Base-by-base conservation (phyloP, 2,797 vertebrate genomes). In the Ciconia nigra region DNA sequence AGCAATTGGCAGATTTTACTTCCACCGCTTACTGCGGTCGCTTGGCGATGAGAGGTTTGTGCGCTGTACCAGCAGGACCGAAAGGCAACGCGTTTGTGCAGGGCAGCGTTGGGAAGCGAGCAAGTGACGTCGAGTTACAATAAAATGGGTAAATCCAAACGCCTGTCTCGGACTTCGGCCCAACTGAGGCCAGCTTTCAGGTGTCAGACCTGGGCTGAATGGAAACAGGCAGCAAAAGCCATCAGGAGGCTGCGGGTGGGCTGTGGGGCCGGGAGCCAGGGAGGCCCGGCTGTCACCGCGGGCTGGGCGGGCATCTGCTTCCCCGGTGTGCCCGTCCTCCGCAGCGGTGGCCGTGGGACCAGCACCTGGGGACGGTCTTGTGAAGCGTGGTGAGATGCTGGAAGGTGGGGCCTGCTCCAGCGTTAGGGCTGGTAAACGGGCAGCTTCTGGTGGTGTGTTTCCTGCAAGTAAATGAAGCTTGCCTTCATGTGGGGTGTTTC, bases 261-360 rank as follows among this genome's bases (percentile, higher is more conserved):
- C 47, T 54, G 49, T 44, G 29, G 29, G 18, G 7, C 37, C 0
- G 4, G 58, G 55, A 84, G 62, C 39, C 41, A 42, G 46, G 20
- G 52, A 13, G 25, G 28, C 55, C 29, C 1, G 5, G 13, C 52
- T n/a, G 42, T 49, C 37, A 28, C 62, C 5, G 1, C 39, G 1
- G 59, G 12, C 31, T 62, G 72, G 25, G 42, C 33, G 59, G 26
- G 26, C 44, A 9, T 25, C 22, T 46, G 35, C n/a, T 41, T 12
- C 37, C 21, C 37, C 1, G 2, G 37, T 3, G 10, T 29, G 16
- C 41, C 42, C 1, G 18, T 71, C 18, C 22, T 46, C 58, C 0
- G 2, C 28, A 41, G 55, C 1, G 0, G 35, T 4, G 47, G 33
- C 2, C 6, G 2, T 11, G 51, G 5, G 21, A 14, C 54, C 26